A percentile compares a stretch with the other conserved stretches of the same genome.
phyloP scores from a whole-genome alignment of 2,888 invertebrate species.

The Dynastes grantii region DNA sequence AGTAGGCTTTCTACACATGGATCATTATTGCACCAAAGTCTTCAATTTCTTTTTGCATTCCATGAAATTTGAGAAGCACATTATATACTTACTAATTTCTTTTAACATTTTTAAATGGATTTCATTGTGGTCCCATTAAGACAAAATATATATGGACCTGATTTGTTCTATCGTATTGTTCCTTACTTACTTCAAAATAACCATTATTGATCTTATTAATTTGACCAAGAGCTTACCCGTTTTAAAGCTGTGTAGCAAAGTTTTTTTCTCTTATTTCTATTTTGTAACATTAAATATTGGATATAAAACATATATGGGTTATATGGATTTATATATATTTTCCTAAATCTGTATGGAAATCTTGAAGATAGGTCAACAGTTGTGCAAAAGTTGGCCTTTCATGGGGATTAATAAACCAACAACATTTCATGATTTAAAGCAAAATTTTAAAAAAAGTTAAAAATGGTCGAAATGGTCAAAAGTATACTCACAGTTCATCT shows the following conservation, averaged over 20 bases:
- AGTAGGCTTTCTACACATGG: too few species aligned
- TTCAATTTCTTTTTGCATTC: too few species aligned
- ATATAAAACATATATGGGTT: background rate
- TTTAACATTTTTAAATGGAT: too few species aligned
- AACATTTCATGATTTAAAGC: slow-evolving; percentile 83
- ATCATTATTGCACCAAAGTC: too few species aligned
- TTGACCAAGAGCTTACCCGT: background rate
- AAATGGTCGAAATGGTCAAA: background rate
- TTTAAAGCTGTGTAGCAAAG: slow-evolving; percentile 5
- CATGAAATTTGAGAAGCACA: too few species aligned
- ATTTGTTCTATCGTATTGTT: too few species aligned
- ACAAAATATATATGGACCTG: too few species aligned
- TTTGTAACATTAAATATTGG: background rate
- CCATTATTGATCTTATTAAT: slow-evolving; percentile 8
- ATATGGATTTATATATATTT: slow-evolving; percentile 75
- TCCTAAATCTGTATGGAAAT: slow-evolving; percentile 81
- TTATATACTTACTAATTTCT: too few species aligned
- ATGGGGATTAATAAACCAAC: slow-evolving; percentile 79
- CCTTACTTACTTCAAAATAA: slow-evolving; percentile 2
- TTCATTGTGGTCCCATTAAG: too few species aligned
- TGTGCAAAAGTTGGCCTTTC: slow-evolving; percentile 81
- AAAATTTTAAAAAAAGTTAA: slow-evolving; percentile 63
- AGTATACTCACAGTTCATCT: slow-evolving; percentile 90
- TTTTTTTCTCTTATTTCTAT: background rate
- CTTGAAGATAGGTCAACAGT: slow-evolving; percentile 81